These are phyloP conservation scores for Tribolium freemani DNA, from an alignment of 2,888 invertebrate species.

Conservation along the genomic window DNA sequence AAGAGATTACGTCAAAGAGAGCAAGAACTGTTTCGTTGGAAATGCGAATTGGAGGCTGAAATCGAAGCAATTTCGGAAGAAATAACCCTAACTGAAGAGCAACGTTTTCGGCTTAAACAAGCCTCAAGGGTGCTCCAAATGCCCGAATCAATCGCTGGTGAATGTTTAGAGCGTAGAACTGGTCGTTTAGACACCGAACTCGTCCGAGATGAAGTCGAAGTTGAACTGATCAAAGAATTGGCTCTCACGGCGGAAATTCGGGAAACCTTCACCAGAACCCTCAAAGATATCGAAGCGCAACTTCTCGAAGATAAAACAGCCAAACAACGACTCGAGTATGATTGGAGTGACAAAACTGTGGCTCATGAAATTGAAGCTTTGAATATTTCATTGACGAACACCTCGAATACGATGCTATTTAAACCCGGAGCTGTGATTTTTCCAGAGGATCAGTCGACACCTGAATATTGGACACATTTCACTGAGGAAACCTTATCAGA, in stretches of 20 bases:
- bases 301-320: conserved; percentile 82
- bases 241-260: conserved; percentile 79
- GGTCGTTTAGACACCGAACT: conserved; percentile 81
- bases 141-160: conserved; percentile 82
- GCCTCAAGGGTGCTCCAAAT: conserved; percentile 77
- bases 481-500: conserved; percentile 83
- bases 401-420: conserved; percentile 80
- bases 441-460: conserved; percentile 85
- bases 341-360: conserved; percentile 92
- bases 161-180: conserved; percentile 80
- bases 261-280: conserved; percentile 73
- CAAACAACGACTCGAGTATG: conserved; percentile 87
- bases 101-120: conserved; percentile 77
- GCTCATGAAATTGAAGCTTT: conserved; percentile 82
- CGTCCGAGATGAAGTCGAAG: conserved; percentile 82
- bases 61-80: conserved; percentile 79
- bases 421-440: conserved; percentile 85
- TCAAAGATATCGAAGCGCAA: conserved; percentile 79
- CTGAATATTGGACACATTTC: conserved; percentile 88
- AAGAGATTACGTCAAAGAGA: conserved; percentile 77
- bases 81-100: conserved; percentile 77
- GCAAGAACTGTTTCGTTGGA: conserved; percentile 81
- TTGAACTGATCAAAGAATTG: conserved; percentile 82
- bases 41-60: conserved; percentile 80
- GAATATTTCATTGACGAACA: conserved; percentile 79